These are phyloP conservation scores for Dolichallabes microphthalmus DNA, from an alignment of 2,113 vertebrate genomes.

Conservation along the genomic window DNA sequence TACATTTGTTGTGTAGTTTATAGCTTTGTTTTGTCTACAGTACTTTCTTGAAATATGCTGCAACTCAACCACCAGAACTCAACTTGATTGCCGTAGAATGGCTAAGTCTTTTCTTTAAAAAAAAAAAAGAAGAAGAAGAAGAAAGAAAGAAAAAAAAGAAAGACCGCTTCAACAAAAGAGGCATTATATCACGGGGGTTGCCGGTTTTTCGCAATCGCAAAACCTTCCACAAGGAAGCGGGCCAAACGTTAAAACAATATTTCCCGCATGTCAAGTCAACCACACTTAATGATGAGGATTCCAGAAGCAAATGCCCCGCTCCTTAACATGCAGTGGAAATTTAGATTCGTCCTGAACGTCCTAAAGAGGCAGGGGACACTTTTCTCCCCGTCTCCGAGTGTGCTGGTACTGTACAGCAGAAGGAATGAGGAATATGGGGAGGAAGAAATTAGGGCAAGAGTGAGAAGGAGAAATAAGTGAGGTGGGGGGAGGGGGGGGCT, in stretches of 20 bases:
- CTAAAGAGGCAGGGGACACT: neutral
- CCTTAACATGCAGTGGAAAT: slow-evolving; percentile 39
- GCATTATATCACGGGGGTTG: slow-evolving; percentile 48
- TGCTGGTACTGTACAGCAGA: slow-evolving; percentile 17
- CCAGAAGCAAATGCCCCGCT: slow-evolving; percentile 44
- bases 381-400: neutral
- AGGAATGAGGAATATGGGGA: slow-evolving; percentile 46
- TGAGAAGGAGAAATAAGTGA: slow-evolving; percentile 22
- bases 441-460: slow-evolving; percentile 39
- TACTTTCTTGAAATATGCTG: neutral
- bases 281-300: slow-evolving; percentile 41
- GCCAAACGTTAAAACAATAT: slow-evolving; percentile 61
- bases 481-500: neutral
- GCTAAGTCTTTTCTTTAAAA: neutral
- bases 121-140: neutral
- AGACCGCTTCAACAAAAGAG: slow-evolving; percentile 48
- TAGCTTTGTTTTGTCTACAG: neutral
- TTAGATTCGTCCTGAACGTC: slow-evolving; percentile 16
- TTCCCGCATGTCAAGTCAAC: slow-evolving; percentile 51
- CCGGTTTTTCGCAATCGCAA: slow-evolving; percentile 34
- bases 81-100: neutral
- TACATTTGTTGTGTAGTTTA: neutral
- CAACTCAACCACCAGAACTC: neutral
- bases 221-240: slow-evolving; percentile 43
- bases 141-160: slow-evolving; percentile 21